Evolutionary conservation across 2,113 vertebrate genomes (phyloP), one percentile per base, ranked within the genome.

Genomic region (Tichodroma muraria): DNA sequence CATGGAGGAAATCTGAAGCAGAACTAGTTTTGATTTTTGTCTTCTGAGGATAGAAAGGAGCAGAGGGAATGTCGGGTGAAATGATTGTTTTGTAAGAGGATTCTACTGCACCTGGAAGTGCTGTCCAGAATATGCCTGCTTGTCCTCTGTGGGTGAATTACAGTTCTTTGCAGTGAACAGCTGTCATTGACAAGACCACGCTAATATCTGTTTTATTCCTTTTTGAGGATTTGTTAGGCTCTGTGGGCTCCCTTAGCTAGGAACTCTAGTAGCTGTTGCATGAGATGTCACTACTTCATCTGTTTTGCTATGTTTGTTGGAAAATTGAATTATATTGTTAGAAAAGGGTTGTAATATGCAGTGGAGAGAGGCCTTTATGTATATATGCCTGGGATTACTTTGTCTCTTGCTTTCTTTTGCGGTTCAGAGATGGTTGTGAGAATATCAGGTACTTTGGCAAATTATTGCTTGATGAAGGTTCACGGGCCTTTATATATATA

Each of bases 11-110:
- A 50, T 73, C 22, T 57, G 79, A 73, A 72, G 19, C 23, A 60
- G 64, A 86, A 44, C 27, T 77, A 19, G 4, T 27, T 77, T 85
- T 85, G 50, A 19, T 93, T 16, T 28, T 82, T 85, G 31, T 54
- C 44, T 82, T 87, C 18, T 72, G 50, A 1, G 4, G 37, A 33
- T 52, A 86, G 64, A 80, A 66, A 44, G 72, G 61, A 60, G 28
- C 56, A 59, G 76, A 85, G 85, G 87, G 52, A 85, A 89, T 1
- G 0, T 23, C 24, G 44, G 80, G 64, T 95, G 79, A 93, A 85
- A 73, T 86, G 6, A 81, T 90, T 80, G 63, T 57, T 86, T 89
- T 86, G 3, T 94, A 87, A 93, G 89, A 89, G 78, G 86, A 87
- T 92, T 87, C 23, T 89, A 40, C 33, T 0, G 2, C n/a, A 40